Conservation (phyloP, 2,113 vertebrate species). For the Sander lucioperca region DNA sequence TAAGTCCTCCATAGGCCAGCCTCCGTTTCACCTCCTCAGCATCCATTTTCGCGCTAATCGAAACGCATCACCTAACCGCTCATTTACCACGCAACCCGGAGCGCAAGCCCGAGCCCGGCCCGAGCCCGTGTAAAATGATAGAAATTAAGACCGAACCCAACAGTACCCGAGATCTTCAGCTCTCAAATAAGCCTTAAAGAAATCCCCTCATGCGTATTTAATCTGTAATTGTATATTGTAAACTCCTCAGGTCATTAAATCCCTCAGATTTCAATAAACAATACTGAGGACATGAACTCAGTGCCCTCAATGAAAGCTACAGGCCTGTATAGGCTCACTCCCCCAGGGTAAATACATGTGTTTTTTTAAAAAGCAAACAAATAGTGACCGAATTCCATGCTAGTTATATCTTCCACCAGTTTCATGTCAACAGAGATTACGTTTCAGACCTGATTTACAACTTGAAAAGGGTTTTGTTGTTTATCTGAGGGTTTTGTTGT, state of each 20-base stretch:
- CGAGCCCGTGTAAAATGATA: too few relatives aligned
- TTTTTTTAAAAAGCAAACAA: not conserved
- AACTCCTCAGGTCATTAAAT: not conserved
- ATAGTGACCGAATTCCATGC: conserved; percentile 12
- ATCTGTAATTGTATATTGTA: not conserved
- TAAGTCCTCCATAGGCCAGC: too few relatives aligned
- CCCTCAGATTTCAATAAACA: not conserved
- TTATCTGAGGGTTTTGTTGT: conserved; percentile 32
- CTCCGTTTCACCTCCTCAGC: too few relatives aligned
- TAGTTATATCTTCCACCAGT: conserved; percentile 8
- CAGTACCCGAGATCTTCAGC: too few relatives aligned
- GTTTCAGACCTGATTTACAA: not conserved
- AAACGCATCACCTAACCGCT: too few relatives aligned
- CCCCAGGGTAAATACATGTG: not conserved
- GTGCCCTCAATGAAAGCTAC: not conserved
- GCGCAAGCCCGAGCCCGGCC: too few relatives aligned
- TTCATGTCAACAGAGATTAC: conserved; percentile 19
- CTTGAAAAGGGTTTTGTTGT: conserved; percentile 35
- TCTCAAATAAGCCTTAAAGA: not conserved
- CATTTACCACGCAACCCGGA: too few relatives aligned
- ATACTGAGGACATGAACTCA: not conserved
- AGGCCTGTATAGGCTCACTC: not conserved
- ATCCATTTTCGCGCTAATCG: too few relatives aligned
- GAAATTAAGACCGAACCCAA: too few relatives aligned
- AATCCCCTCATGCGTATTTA: not conserved